A percentile compares a stretch with the other conserved stretches of the same genome.
Evolutionary conservation across 2,797 vertebrate genomes (phyloP).

Genomic region (Poeciliopsis gracilis): DNA sequence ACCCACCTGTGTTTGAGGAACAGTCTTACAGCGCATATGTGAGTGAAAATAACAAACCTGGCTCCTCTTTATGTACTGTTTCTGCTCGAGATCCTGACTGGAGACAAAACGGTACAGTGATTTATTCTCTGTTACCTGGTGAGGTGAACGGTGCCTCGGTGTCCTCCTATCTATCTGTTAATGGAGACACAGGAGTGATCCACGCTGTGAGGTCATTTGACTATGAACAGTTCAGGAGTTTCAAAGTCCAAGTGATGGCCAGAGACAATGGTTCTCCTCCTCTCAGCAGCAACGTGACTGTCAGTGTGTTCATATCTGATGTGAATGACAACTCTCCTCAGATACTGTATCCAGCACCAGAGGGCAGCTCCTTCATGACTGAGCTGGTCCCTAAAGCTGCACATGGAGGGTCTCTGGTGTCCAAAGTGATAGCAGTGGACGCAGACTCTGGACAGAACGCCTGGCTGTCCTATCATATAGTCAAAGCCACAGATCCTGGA

Average conservation of each 20-base stretch:
- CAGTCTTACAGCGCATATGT: too few relatives aligned
- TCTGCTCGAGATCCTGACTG: slow-evolving; percentile 54
- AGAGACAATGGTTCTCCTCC: slow-evolving; percentile 77
- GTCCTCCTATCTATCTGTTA: slow-evolving; percentile 72
- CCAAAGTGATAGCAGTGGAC: slow-evolving; percentile 86
- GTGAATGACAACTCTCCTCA: slow-evolving; percentile 74
- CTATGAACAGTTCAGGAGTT: slow-evolving; percentile 60
- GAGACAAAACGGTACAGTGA: slow-evolving; percentile 71
- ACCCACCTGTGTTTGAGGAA: too few relatives aligned
- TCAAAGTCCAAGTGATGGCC: slow-evolving; percentile 75
- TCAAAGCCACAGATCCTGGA: slow-evolving; percentile 82
- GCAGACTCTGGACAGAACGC: slow-evolving; percentile 87
- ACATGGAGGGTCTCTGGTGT: slow-evolving; percentile 77
- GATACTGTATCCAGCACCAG: slow-evolving; percentile 64
- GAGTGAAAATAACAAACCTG: slow-evolving; percentile 14
- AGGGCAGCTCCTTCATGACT: slow-evolving; percentile 54
- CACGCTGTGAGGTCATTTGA: slow-evolving; percentile 73
- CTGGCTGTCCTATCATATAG: slow-evolving; percentile 83
- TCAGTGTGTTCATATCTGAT: slow-evolving; percentile 68
- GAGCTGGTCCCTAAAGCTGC: slow-evolving; percentile 75
- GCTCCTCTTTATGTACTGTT: slow-evolving; percentile 20
- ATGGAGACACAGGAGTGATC: slow-evolving; percentile 74
- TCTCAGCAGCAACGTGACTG: slow-evolving; percentile 63
- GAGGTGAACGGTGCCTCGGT: slow-evolving; percentile 60
- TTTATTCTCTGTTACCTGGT: slow-evolving; percentile 63